Evolutionary conservation across 1,140 invertebrate species (phyloP), one percentile per base, ranked within the genome.

Genomic region (Coenobita brevimanus): DNA sequence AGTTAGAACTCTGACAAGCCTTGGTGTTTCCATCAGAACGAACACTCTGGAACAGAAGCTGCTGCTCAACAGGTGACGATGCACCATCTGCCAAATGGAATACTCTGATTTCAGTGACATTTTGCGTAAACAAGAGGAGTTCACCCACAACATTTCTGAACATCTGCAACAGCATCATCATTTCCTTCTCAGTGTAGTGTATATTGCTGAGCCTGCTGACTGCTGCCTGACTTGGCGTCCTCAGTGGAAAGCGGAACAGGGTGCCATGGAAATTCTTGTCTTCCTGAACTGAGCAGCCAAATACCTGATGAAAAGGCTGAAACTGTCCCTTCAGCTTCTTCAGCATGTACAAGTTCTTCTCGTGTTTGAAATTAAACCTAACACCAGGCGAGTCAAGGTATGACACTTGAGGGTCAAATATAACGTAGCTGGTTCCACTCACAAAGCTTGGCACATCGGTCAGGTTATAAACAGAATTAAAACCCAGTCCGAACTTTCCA

Each of bases 391-490:
- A 13, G 33, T 75, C 69, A 24, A 84, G 21, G 38, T 84, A 75
- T 27, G 82, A 57, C 33, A 75, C n/a, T 30, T 84, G 82, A 8
- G 82, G 82, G 69, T 84, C 82, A 84, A 84, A 84, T 38, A 84
- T 75, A 36, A 84, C 67, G 57, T 84, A 84, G 57, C 69, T 84
- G 30, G 82, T 60, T 10, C 82, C 82, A 76, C 82, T 84, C 0
- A 84, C 43, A 60, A 84, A 57, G 41, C 82, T 84, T 41, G 82
- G 82, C 21, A 75, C 50, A 43, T 84, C 82, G 4, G 82, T 84
- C 33, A 84, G 50, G 54, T 84, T 84, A 60, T 84, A 84, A n/a
- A 84, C 82, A 50, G 82, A 76, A 24, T 30, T 73, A 50, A 84
- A 84, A 54, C 82, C 82, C 30, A 84, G 50, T 13, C 82, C 82